These are phyloP conservation scores for Trypoxylon attenuatum DNA, from an alignment of 2,888 invertebrate genomes.

Conservation along the genomic window DNA sequence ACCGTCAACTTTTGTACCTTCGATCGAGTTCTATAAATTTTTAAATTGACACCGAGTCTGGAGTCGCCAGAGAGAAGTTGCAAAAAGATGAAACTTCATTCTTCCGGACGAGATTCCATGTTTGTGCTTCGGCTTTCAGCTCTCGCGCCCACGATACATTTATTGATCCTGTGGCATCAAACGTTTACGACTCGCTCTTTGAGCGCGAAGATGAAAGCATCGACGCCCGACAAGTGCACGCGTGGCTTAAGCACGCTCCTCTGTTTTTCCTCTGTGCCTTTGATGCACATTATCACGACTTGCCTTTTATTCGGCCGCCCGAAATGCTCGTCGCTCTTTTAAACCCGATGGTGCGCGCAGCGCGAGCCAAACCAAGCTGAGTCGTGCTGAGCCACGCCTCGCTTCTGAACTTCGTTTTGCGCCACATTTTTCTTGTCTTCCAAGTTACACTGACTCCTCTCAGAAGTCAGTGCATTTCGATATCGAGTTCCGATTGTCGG, in stretches of 20 bases:
- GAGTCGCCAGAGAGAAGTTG: not conserved
- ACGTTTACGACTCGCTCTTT: conserved; percentile 64
- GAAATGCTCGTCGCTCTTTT: conserved; percentile 48
- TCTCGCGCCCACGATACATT: conserved; percentile 52
- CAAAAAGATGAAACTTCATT: conserved; percentile 26
- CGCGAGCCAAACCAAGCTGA: no score
- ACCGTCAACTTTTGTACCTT: not conserved
- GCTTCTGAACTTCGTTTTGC: no score
- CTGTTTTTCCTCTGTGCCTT: conserved; percentile 66
- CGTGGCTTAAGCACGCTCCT: conserved; percentile 58
- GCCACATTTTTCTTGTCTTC: no score
- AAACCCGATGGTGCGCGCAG: conserved; percentile 27
- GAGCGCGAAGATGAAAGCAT: conserved; percentile 68
- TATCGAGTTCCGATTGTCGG: conserved; percentile 27
- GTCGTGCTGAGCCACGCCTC: no score
- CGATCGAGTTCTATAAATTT: not conserved
- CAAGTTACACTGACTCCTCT: no score
- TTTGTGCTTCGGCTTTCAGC: conserved; percentile 42
- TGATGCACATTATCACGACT: conserved; percentile 66
- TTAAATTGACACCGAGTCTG: not conserved
- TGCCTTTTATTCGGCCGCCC: conserved; percentile 52
- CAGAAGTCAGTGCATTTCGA: no score
- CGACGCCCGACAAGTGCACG: conserved; percentile 58
- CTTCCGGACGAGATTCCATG: conserved; percentile 38
- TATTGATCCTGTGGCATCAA: conserved; percentile 59